A percentile compares a stretch with the other conserved stretches of the same genome.
phyloP scores from a whole-genome alignment of 2,797 vertebrate genomes.

The Poeciliopsis turneri region DNA sequence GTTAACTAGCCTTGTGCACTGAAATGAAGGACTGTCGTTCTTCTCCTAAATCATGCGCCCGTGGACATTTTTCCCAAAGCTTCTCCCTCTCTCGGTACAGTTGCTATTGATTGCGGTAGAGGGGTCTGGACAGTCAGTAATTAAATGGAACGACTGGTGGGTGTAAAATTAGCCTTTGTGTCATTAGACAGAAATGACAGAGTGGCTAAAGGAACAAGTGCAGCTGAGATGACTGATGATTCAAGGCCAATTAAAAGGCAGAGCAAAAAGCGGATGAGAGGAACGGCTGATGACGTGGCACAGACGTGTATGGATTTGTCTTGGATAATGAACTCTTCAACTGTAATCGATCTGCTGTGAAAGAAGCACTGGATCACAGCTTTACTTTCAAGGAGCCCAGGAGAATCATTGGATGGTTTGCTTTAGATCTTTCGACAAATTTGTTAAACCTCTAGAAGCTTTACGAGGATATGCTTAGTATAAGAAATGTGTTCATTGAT shows the following conservation, averaged over 20 bases:
- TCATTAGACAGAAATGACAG: slow-evolving; percentile 77
- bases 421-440: slow-evolving; percentile 50
- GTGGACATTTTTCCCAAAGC: slow-evolving; percentile 48
- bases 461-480: not conserved
- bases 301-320: slow-evolving; percentile 77
- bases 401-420: slow-evolving; percentile 49
- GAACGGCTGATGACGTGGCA: slow-evolving; percentile 61
- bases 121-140: slow-evolving; percentile 81
- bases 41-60: slow-evolving; percentile 54
- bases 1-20: slow-evolving; percentile 37
- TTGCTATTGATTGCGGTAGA: slow-evolving; percentile 81
- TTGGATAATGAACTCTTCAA: slow-evolving; percentile 84
- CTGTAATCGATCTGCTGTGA: slow-evolving; percentile 74
- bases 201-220: slow-evolving; percentile 65
- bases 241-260: slow-evolving; percentile 80
- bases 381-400: slow-evolving; percentile 51
- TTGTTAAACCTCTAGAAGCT: slow-evolving; percentile 19
- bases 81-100: slow-evolving; percentile 54
- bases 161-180: slow-evolving; percentile 85
- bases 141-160: slow-evolving; percentile 82
- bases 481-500: not conserved
- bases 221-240: slow-evolving; percentile 75
- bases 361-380: slow-evolving; percentile 61
- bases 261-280: slow-evolving; percentile 57
- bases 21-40: slow-evolving; percentile 50